Percentiles rank a stretch among this genome's conserved stretches.
Evolutionary conservation across 2,888 invertebrate species (phyloP).

Genomic region (Rhaphigaster nebulosa): DNA sequence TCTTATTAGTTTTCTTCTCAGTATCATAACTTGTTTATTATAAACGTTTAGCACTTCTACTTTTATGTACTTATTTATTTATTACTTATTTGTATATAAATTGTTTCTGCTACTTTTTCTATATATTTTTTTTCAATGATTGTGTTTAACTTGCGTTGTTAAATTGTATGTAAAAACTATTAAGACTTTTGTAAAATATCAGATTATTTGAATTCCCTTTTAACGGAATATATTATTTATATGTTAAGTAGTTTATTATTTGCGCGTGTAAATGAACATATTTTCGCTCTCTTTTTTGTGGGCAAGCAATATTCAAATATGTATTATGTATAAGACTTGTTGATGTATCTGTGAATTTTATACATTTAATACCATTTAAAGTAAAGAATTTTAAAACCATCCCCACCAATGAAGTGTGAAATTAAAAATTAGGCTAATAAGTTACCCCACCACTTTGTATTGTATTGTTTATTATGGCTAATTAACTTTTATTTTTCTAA

Average conservation of each 20-base stretch:
- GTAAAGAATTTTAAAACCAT: conserved; percentile 10
- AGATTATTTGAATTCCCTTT: conserved; percentile 45
- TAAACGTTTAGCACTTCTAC: background rate
- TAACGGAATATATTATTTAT: conserved; percentile 20
- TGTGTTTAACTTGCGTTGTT: background rate
- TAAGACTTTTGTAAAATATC: conserved; percentile 39
- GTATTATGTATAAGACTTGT: conserved; percentile 60
- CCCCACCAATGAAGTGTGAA: conserved; percentile 9
- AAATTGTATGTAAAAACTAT: background rate
- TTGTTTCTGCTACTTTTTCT: background rate
- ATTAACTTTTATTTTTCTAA: conserved; percentile 52
- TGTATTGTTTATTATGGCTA: conserved; percentile 46
- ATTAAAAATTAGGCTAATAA: conserved; percentile 51
- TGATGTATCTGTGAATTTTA: conserved; percentile 59
- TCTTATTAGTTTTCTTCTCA: background rate
- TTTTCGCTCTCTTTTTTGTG: conserved; percentile 57
- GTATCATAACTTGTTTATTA: conserved; percentile 21
- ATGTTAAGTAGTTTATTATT: conserved; percentile 49
- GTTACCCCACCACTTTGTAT: conserved; percentile 52
- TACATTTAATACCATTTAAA: conserved; percentile 57
- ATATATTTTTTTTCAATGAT: background rate
- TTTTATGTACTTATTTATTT: conserved; percentile 52
- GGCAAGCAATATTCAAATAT: conserved; percentile 56
- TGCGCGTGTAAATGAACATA: conserved; percentile 52
- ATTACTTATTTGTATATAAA: conserved; percentile 41